These are phyloP conservation scores for Leuctra nigra DNA, from an alignment of 2,888 invertebrate genomes.

Conservation along the genomic window DNA sequence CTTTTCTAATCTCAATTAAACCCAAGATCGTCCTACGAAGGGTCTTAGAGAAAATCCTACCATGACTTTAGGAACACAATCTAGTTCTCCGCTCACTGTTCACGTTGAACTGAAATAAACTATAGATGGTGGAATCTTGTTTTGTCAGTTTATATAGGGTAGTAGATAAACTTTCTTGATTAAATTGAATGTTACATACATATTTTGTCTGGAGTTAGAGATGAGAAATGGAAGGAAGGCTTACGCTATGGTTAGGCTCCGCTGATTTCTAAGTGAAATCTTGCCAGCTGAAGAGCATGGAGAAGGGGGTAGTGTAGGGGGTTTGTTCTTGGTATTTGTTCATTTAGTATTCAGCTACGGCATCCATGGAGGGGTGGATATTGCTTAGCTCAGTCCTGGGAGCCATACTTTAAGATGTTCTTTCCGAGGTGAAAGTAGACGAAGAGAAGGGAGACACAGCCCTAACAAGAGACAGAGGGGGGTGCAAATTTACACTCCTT, in stretches of 20 bases:
- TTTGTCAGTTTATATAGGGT: too few species aligned
- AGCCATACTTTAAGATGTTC: slow-evolving; percentile 1
- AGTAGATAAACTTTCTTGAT: neutral
- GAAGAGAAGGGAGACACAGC: neutral
- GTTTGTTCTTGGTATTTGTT: slow-evolving; percentile 18
- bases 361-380: slow-evolving; percentile 12
- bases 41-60: slow-evolving; percentile 1
- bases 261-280: slow-evolving; percentile 19
- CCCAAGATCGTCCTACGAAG: too few species aligned
- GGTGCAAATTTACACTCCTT: slow-evolving; percentile 7
- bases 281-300: neutral
- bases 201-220: neutral
- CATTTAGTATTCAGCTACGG: slow-evolving; percentile 15
- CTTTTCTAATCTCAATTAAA: neutral
- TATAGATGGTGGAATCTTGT: too few species aligned
- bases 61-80: too few species aligned
- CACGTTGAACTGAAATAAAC: too few species aligned
- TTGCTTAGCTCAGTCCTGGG: slow-evolving; percentile 13
- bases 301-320: slow-evolving; percentile 1
- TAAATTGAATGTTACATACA: slow-evolving; percentile 9
- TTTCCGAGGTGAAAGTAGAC: neutral
- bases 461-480: neutral
- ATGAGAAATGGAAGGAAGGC: neutral
- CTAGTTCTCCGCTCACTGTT: too few species aligned
- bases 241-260: slow-evolving; percentile 3